Evolutionary conservation across 2,113 vertebrate species (phyloP).

Genomic region (Meleagris gallopavo): DNA sequence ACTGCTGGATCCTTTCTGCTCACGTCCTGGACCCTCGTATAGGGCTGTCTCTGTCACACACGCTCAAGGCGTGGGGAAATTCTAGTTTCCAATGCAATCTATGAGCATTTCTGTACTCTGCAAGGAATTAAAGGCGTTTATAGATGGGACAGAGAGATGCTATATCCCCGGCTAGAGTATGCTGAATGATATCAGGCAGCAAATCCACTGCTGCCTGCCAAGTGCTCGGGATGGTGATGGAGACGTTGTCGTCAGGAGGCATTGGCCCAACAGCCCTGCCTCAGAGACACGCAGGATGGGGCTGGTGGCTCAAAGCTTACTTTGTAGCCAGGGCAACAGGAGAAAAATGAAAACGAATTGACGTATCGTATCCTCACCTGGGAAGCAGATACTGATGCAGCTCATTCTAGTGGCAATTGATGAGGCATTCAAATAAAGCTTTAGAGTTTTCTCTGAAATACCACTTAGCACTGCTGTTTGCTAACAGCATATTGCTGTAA

Average conservation of each 20-base stretch:
- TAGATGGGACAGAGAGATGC: neutral
- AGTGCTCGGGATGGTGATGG: neutral
- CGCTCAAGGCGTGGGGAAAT: fast-evolving
- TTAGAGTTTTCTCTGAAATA: neutral
- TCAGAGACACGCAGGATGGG: neutral
- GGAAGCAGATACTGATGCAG: neutral
- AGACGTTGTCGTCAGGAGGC: neutral
- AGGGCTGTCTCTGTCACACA: neutral
- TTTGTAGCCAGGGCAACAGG: neutral
- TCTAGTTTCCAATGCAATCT: neutral
- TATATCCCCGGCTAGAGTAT: neutral
- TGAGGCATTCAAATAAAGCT: neutral
- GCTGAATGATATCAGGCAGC: neutral
- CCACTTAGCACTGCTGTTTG: neutral
- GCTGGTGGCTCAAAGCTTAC: neutral
- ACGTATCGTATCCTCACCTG: neutral
- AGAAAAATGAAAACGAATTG: neutral
- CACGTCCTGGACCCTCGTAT: neutral
- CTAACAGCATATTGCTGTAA: neutral
- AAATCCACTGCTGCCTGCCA: neutral
- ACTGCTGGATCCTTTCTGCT: neutral
- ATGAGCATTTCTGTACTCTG: neutral
- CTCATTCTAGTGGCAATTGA: neutral
- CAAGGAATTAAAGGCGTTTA: neutral
- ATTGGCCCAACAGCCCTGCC: neutral